Evolutionary conservation across 53 echinoderm and acorn worm genomes (phyloP), one percentile per base, ranked within the genome.

Genomic region (Patiria pectinifera): DNA sequence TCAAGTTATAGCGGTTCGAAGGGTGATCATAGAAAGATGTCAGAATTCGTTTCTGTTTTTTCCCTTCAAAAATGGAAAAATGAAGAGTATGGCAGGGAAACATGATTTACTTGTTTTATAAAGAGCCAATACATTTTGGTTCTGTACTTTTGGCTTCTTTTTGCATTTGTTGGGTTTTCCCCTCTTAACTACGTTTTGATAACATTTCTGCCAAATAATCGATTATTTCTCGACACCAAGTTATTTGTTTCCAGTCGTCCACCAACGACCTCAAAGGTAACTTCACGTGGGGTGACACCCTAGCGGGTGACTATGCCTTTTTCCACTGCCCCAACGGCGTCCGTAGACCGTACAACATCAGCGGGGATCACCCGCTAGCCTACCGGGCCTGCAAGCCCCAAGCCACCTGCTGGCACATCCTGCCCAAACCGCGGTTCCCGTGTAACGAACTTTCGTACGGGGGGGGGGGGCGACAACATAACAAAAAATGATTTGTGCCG

Each of bases 401-500:
- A 11, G 86, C 83, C 11, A 84, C 87, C 18, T 70, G 91, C 44
- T 66, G 85, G 48, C 86, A 91, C 48, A 59, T 91, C 43, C 63
- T 91, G 61, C 85, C 91, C 19, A 71, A 91, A 22, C 91, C 87
- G 16, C 89, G 80, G 46, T 91, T 92, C 59, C 69, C 85, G 2
- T 85, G 85, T 69, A 87, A 82, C n/a, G 84, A 92, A 47, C 84
- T 60, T 12, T 87, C 97, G 6, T 92, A 87, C 62, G 95, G 95
- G 97, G 97, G 95, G 95, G 97, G 97, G 95, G 23, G 95, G 94
- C 2, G 89, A 85, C 46, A 83, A 89, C n/a, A n/a, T n/a, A n/a
- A n/a, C n/a, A n/a, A n/a, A n/a, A n/a, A n/a, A n/a, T n/a, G n/a
- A n/a, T 35, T 35, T 35, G 35, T 35, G 0, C 35, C 35, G 1